Percentiles rank a stretch among this genome's conserved stretches.
Conservation (phyloP, 2,113 vertebrate species). For the Casuarius casuarius region DNA sequence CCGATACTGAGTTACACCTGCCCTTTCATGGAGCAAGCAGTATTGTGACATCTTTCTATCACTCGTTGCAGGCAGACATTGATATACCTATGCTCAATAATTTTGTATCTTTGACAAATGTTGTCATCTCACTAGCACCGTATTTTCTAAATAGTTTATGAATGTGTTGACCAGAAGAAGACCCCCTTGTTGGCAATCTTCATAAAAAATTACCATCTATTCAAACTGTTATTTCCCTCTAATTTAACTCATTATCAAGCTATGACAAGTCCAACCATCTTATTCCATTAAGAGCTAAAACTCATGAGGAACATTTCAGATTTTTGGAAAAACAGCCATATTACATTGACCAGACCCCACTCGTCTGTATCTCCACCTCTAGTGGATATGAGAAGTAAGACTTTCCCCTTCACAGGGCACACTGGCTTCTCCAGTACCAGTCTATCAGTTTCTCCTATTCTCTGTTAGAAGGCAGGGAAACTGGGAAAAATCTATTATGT, state of each 20-base stretch:
- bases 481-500: neutral
- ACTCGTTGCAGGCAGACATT: neutral
- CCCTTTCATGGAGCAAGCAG: neutral
- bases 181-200: neutral
- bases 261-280: neutral
- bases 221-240: neutral
- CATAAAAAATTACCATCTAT: neutral
- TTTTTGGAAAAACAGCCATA: neutral
- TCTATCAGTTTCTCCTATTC: neutral
- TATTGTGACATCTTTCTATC: neutral
- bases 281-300: neutral
- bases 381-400: neutral
- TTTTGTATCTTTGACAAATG: neutral
- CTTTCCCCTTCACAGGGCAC: neutral
- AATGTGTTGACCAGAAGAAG: neutral
- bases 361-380: neutral
- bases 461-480: neutral
- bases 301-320: rapidly evolving
- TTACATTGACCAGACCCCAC: neutral
- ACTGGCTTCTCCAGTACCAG: neutral
- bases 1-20: no score
- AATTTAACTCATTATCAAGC: neutral
- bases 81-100: neutral
- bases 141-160: neutral
- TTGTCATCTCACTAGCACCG: no score